These are phyloP conservation scores for Lordiphosa andalusiaca DNA, from an alignment of 2,888 invertebrate species.

Conservation along the genomic window DNA sequence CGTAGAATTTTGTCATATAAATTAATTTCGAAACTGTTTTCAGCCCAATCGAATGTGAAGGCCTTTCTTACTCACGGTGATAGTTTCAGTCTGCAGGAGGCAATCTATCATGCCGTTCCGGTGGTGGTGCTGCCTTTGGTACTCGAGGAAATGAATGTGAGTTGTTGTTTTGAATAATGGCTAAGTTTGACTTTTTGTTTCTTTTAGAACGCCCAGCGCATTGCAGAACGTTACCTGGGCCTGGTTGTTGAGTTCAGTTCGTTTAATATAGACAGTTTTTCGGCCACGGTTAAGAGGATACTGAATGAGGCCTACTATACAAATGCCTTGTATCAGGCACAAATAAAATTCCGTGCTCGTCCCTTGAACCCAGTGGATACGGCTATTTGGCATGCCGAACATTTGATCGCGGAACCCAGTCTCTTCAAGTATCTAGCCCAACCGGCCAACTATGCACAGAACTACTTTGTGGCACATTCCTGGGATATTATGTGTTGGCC, in stretches of 20 bases:
- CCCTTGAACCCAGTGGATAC: conserved; percentile 32
- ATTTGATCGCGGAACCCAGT: conserved; percentile 36
- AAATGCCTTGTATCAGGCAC: conserved; percentile 21
- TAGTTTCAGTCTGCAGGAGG: conserved; percentile 71
- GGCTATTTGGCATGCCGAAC: conserved; percentile 62
- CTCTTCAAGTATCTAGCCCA: conserved; percentile 32
- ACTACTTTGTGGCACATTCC: conserved; percentile 43
- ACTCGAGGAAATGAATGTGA: conserved; percentile 70
- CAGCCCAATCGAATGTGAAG: conserved; percentile 63
- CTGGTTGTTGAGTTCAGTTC: conserved; percentile 14
- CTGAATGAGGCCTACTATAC: conserved; percentile 15
- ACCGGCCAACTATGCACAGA: conserved; percentile 4
- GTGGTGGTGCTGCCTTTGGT: conserved; percentile 72
- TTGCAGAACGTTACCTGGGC: conserved; percentile 47
- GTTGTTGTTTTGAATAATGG: not conserved
- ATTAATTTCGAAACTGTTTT: not conserved
- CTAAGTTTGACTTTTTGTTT: not conserved
- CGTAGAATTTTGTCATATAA: accelerated
- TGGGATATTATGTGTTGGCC: conserved; percentile 45
- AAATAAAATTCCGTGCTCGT: conserved; percentile 41
- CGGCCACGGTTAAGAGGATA: conserved; percentile 23
- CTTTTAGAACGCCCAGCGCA: conserved; percentile 53
- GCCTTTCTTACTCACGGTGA: conserved; percentile 75
- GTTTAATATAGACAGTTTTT: conserved; percentile 18
- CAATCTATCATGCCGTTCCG: conserved; percentile 73